phyloP scores from a whole-genome alignment of 2,113 vertebrate genomes.

The Mystacornis crossleyi region DNA sequence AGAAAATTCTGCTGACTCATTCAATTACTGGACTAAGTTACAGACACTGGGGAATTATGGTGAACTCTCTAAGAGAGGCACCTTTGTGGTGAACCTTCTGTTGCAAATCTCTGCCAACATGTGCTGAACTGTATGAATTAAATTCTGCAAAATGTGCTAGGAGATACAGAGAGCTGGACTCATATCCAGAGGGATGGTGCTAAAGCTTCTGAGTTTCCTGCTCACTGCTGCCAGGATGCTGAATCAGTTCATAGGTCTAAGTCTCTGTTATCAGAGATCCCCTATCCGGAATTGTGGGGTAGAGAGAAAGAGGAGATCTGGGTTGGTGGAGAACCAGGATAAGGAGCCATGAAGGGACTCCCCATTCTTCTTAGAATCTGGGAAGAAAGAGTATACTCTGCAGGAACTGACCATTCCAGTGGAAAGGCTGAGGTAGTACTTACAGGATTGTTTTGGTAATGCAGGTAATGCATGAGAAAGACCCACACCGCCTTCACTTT shows the following conservation, averaged over 20 bases:
- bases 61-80: neutral
- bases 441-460: neutral
- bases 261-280: neutral
- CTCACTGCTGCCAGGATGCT: neutral
- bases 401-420: neutral
- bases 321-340: neutral
- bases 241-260: neutral
- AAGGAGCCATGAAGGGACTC: neutral
- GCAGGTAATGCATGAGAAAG: neutral
- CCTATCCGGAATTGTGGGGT: neutral
- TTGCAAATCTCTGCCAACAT: neutral
- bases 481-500: neutral
- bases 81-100: neutral
- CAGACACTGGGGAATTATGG: neutral
- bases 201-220: neutral
- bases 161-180: neutral
- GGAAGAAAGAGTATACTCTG: neutral
- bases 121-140: neutral
- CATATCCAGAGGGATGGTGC: neutral
- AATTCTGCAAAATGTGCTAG: neutral
- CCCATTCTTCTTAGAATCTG: neutral
- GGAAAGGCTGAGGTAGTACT: neutral
- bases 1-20: constrained; percentile 1
- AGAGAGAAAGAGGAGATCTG: neutral
- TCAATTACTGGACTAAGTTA: neutral